Base-by-base conservation (phyloP, 2,888 invertebrate species). In the Byasa hedistus region DNA sequence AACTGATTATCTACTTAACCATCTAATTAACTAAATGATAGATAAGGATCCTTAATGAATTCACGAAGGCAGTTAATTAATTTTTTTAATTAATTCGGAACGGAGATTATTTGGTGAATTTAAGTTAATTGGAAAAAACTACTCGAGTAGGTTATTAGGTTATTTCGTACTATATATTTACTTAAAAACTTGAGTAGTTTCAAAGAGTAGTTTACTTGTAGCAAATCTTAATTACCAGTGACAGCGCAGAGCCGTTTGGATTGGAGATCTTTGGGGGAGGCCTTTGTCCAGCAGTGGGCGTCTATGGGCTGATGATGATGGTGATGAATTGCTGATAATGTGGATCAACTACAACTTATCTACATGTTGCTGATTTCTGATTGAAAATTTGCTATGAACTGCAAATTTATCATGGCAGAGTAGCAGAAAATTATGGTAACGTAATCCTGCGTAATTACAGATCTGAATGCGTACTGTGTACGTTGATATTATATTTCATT, bases 401-500 rank as follows among this genome's bases (percentile, higher is more conserved):
- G 48, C 48, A 48, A 5, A 48, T 48, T 48, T n/a, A n/a, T 19
- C 8, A 48, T n/a, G 12, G n/a, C 5, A 3, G n/a, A 48, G 48
- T 48, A 5, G 48, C 48, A 7, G 23, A 12, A 22, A 59, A 7
- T 59, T 39, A 39, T 15, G 39, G 23, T 59, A 15, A 48, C 19
- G 10, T 61, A 61, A 19, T 54, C 22, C 51, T 15, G 54, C 39
- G 24, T 54, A 64, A 58, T 58, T 58, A 58, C 39, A 32, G 22
- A 51, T 52, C 22, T 48, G 48, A 48, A 56, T 12, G 8, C 23
- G 48, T 15, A 39, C 4, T 65, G 1, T 32, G 51, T 57, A 17
- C 55, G 22, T 21, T 52, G 21, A 23, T 54, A 58, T 58, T 59
- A 66, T 63, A 62, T 59, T 62, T 58, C 58, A 66, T 55, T 54